phyloP scores from a whole-genome alignment of 1,140 invertebrate species.

The Cheumatopsyche charites region DNA sequence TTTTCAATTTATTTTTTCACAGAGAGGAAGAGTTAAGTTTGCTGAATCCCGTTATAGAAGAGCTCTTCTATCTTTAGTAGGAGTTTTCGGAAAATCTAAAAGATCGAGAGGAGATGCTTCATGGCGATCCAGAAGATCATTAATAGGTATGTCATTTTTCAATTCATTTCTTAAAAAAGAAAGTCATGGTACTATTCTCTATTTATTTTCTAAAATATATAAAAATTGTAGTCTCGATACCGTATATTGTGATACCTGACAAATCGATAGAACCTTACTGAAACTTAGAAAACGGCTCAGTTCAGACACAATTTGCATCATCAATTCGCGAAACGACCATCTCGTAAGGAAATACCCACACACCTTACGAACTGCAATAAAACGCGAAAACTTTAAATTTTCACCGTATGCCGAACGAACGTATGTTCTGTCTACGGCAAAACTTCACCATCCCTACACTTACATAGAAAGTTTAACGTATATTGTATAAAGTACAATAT shows the following conservation, averaged over 20 bases:
- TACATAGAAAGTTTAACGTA: too few species aligned
- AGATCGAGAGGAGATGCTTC: constrained; percentile 9
- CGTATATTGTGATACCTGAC: background rate
- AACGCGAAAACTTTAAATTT: constrained; percentile 48
- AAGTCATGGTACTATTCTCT: too few species aligned
- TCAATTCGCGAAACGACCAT: constrained; percentile 43
- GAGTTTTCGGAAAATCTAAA: background rate
- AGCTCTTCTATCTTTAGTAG: constrained; percentile 27
- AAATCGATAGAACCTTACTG: constrained; percentile 17
- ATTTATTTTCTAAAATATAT: background rate
- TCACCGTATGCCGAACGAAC: constrained; percentile 23
- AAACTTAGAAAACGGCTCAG: constrained; percentile 30
- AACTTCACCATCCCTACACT: constrained; percentile 20
- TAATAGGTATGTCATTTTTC: constrained; percentile 26
- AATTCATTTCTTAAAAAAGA: too few species aligned
- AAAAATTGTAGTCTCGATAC: background rate
- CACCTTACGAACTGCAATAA: constrained; percentile 38
- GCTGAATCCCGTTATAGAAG: constrained; percentile 37
- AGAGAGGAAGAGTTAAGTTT: constrained; percentile 41
- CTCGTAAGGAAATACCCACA: constrained; percentile 12
- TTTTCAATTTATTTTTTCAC: constrained; percentile 34
- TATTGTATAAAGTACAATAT: too few species aligned
- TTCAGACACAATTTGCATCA: constrained; percentile 42
- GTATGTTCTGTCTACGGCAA: constrained; percentile 34
- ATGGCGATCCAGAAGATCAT: background rate